Percentiles rank a stretch among this genome's conserved stretches.
Evolutionary conservation across 2,888 invertebrate genomes (phyloP).

Genomic region (Cyrtodaria siliqua): DNA sequence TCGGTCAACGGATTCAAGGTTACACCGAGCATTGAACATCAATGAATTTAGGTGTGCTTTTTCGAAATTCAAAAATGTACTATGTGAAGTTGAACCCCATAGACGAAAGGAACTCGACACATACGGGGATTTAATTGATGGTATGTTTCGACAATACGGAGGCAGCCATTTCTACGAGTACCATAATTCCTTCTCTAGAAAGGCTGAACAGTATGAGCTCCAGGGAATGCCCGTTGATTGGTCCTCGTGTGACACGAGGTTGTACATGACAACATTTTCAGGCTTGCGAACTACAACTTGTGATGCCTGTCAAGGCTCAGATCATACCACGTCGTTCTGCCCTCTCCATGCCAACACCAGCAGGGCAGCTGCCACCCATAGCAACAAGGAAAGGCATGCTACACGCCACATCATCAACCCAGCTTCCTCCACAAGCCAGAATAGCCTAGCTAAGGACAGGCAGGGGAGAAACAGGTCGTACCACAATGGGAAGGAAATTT

Average conservation of each 20-base stretch:
- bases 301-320: too few species aligned
- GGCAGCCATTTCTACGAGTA: conserved; percentile 10
- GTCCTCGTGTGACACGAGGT: background rate
- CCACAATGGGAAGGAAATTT: background rate
- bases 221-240: background rate
- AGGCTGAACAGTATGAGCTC: conserved; percentile 3
- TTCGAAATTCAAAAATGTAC: background rate
- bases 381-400: too few species aligned
- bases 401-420: too few species aligned
- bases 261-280: too few species aligned
- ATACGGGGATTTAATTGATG: background rate
- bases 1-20: background rate
- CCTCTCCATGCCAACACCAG: too few species aligned
- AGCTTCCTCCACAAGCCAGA: too few species aligned
- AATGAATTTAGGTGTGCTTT: conserved; percentile 9
- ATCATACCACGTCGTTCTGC: too few species aligned
- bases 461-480: background rate
- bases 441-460: too few species aligned
- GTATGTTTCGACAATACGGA: background rate
- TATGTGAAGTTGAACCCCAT: background rate
- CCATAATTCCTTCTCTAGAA: conserved; percentile 7
- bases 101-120: background rate
- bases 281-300: too few species aligned
- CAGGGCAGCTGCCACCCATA: too few species aligned
- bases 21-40: background rate